Base-by-base conservation (phyloP, 2,888 invertebrate genomes). In the Aspidiotus rigidus region DNA sequence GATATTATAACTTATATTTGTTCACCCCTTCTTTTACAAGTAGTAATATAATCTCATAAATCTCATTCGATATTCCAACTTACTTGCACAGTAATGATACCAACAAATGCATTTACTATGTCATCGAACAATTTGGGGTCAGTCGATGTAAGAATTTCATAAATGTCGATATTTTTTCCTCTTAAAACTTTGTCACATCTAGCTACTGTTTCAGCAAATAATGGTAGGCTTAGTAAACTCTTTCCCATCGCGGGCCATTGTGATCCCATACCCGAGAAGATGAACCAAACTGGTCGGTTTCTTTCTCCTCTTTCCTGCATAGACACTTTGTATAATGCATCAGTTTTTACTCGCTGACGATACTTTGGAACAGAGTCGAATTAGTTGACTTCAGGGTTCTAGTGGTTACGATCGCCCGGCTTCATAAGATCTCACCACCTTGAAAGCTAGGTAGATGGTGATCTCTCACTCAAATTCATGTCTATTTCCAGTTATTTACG, bases 241-340 rank as follows among this genome's bases (percentile, higher is more conserved):
- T 82, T 79, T 7, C 88, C 93, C 90, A 94, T 92, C 72, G 87
- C 87, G 11, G 85, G 80, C 92, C 92, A 93, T 77, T 89, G 88
- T 17, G 84, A 83, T 10, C 88, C 88, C 88, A 89, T 88, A 49
- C 88, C 88, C 70, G 87, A 84, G 79, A 85, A 87, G 17, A 87
- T 80, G 75, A 83, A 87, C 86, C 87, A 89, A 49, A 81, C 75
- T 60, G 85, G 85, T 6, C 80, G 75, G 56, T 63, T 70, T n/a
- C 16, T 53, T n/a, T 69, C 62, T 28, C 40, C 57, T 13, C 54
- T 53, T 9, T 62, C 62, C 69, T 69, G 42, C 10, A 10, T 42
- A 3, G 7, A 61, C 5, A 28, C 28, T 28, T 5, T 28, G n/a
- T 28, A 28, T 28, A 28, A 28, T 28, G 28, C 5, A 28, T 28